Evolutionary conservation across 1,140 invertebrate species (phyloP).

Genomic region (Coelopa frigida): DNA sequence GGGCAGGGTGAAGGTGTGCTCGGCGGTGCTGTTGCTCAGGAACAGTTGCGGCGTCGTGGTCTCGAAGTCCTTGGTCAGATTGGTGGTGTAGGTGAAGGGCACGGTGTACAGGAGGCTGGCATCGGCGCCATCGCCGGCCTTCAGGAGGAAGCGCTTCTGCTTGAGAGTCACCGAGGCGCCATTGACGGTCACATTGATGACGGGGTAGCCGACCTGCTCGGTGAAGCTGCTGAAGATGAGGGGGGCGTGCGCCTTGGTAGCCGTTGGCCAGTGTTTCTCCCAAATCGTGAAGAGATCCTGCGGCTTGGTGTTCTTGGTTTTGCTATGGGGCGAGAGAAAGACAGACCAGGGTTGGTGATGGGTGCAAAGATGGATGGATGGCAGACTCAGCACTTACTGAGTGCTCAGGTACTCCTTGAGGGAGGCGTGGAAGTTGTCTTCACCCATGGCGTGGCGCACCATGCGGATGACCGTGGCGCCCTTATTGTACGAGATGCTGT

Average conservation of each 20-base stretch:
- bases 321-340: constrained; percentile 11
- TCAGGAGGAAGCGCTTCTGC: constrained; percentile 51
- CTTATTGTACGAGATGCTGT: constrained; percentile 56
- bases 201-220: constrained; percentile 65
- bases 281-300: constrained; percentile 56
- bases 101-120: constrained; percentile 49
- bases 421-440: constrained; percentile 53
- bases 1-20: neutral
- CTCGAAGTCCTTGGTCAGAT: constrained; percentile 47
- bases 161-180: constrained; percentile 28
- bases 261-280: constrained; percentile 42
- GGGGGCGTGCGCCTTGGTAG: constrained; percentile 17
- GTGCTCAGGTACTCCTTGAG: constrained; percentile 50
- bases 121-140: constrained; percentile 30
- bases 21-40: constrained; percentile 34
- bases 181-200: constrained; percentile 52
- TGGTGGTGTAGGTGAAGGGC: constrained; percentile 54
- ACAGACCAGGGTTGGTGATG: neutral
- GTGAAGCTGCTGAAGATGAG: constrained; percentile 64
- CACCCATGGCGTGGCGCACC: constrained; percentile 65
- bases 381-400: constrained; percentile 40
- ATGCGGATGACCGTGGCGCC: constrained; percentile 65
- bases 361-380: neutral
- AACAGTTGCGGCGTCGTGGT: constrained; percentile 47
- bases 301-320: constrained; percentile 49